Conservation (phyloP, 2,888 invertebrate species). For the Diaperis boleti region DNA sequence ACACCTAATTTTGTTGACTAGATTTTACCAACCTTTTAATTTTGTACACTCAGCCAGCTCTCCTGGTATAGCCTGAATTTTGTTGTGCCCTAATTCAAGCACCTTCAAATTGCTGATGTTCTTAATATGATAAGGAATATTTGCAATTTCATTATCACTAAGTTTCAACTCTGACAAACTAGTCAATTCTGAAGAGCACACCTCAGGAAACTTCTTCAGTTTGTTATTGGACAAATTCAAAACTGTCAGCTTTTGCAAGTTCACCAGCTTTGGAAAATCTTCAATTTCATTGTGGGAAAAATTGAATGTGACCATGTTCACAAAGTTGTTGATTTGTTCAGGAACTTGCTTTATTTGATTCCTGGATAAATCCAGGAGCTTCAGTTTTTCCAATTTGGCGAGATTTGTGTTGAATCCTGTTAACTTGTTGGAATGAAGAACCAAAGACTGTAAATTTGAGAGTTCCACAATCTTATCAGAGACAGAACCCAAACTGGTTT, state of each 20-base stretch:
- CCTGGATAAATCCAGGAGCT: conserved; percentile 81
- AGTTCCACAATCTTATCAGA: conserved; percentile 73
- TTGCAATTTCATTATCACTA: conserved; percentile 74
- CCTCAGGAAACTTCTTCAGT: conserved; percentile 67
- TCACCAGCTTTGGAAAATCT: conserved; percentile 71
- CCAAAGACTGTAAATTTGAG: conserved; percentile 76
- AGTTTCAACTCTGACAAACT: conserved; percentile 77
- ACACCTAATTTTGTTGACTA: too few species aligned
- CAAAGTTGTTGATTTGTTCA: conserved; percentile 70
- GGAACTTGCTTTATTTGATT: conserved; percentile 76
- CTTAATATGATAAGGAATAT: conserved; percentile 72
- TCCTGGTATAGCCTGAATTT: conserved; percentile 75
- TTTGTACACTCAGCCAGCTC: conserved; percentile 77
- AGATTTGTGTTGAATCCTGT: conserved; percentile 72
- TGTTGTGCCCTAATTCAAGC: conserved; percentile 79
- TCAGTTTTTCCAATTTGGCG: conserved; percentile 76
- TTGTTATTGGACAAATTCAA: conserved; percentile 78
- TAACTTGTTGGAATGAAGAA: conserved; percentile 78
- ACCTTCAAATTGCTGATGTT: conserved; percentile 74
- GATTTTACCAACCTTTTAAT: conserved; percentile 76
- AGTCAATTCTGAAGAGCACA: conserved; percentile 67
- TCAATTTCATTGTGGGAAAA: conserved; percentile 76
- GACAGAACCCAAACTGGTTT: conserved; percentile 72
- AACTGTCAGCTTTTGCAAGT: conserved; percentile 71
- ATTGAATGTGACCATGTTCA: conserved; percentile 77